A percentile compares a stretch with the other conserved stretches of the same genome.
phyloP scores from a whole-genome alignment of 1,140 invertebrate species.

The Bursaphelenchus mucronatus region DNA sequence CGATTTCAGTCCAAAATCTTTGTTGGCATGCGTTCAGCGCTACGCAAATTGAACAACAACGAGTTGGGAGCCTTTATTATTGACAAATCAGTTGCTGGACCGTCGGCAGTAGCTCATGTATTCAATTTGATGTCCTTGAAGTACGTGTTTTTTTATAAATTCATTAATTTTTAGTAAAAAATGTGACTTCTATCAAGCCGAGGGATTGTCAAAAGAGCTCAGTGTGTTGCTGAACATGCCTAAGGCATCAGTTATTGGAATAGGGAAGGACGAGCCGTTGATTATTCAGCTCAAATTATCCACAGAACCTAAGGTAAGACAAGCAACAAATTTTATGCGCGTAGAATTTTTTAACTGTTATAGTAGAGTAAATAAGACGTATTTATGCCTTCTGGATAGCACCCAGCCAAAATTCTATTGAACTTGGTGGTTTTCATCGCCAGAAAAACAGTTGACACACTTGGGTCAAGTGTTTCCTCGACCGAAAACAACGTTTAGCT shows the following conservation, averaged over 20 bases:
- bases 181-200: constrained; percentile 4
- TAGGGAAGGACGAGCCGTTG: constrained; percentile 1
- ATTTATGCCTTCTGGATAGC: too few species aligned
- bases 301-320: neutral
- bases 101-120: constrained; percentile 8
- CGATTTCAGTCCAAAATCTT: constrained; percentile 1
- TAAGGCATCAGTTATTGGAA: constrained; percentile 6
- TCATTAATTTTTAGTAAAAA: constrained; percentile 1
- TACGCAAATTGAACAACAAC: neutral
- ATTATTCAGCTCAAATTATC: neutral
- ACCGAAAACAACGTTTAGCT: too few species aligned
- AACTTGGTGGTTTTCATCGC: too few species aligned
- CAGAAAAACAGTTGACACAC: too few species aligned
- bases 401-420: too few species aligned
- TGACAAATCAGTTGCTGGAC: neutral
- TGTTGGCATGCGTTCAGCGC: constrained; percentile 3
- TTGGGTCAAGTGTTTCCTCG: too few species aligned
- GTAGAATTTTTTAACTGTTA: neutral
- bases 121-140: neutral
- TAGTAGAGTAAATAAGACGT: neutral
- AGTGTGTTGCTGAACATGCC: neutral
- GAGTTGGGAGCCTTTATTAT: constrained; percentile 14
- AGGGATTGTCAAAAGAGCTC: neutral
- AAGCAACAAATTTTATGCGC: neutral
- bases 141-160: constrained; percentile 5